Percentiles rank a stretch among this genome's conserved stretches.
Evolutionary conservation across 2,113 vertebrate species (phyloP).

Genomic region (Amphilophus citrinellus): DNA sequence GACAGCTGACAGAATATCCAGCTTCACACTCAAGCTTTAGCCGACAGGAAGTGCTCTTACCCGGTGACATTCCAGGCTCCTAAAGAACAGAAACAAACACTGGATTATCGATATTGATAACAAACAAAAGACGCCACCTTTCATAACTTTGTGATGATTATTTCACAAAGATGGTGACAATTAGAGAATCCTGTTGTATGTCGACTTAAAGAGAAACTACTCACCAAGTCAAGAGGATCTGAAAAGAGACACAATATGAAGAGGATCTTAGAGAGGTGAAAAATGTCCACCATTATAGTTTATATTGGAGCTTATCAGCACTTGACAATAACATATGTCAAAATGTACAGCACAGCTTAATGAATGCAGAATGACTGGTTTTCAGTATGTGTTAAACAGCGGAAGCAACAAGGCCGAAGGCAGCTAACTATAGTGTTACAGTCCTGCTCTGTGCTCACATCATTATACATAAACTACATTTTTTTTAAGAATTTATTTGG

Average conservation of each 20-base stretch:
- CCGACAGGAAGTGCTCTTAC: conserved; percentile 55
- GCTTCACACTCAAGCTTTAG: not conserved
- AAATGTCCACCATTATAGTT: not conserved
- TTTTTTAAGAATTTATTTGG: not conserved
- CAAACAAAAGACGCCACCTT: not conserved
- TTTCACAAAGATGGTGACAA: not conserved
- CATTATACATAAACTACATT: not conserved
- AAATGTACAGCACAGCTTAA: not conserved
- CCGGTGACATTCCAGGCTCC: conserved; percentile 82
- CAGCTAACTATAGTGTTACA: not conserved
- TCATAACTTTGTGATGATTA: not conserved
- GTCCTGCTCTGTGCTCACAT: not conserved
- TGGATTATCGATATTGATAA: not conserved
- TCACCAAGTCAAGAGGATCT: conserved; percentile 80
- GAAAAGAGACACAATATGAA: conserved; percentile 34
- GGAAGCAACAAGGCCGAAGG: not conserved
- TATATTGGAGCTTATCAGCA: not conserved
- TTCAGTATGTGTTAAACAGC: not conserved
- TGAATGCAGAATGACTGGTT: not conserved
- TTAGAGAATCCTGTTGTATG: not conserved
- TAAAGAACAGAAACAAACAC: conserved; percentile 38
- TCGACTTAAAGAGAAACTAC: conserved; percentile 21
- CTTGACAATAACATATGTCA: not conserved
- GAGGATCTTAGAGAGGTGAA: conserved; percentile 15
- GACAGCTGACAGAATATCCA: conserved; percentile 7